These are phyloP conservation scores for Poecilia picta DNA, from an alignment of 2,797 vertebrate species.

Conservation along the genomic window DNA sequence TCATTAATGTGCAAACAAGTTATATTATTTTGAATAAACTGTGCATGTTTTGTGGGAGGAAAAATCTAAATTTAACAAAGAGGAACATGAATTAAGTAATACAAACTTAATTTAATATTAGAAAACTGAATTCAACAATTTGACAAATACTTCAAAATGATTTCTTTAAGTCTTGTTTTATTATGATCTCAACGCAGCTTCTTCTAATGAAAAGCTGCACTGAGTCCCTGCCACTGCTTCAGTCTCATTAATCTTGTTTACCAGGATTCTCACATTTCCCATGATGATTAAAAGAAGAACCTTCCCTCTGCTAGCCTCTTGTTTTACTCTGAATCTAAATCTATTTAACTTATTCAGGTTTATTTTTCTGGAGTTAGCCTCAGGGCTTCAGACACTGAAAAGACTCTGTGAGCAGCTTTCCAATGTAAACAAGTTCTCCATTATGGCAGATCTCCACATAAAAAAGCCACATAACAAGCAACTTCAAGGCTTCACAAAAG, in stretches of 20 bases:
- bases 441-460: too few species aligned
- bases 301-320: neutral
- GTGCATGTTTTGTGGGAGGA: neutral
- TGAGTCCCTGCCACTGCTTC: neutral
- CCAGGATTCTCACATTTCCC: neutral
- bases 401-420: neutral
- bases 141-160: neutral
- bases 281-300: conserved; percentile 1
- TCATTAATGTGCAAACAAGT: neutral
- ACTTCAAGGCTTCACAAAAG: neutral
- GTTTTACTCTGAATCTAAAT: neutral
- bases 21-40: neutral
- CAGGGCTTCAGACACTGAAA: neutral
- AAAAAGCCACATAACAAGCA: neutral
- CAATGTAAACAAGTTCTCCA: neutral
- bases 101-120: neutral
- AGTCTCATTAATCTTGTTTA: conserved; percentile 4
- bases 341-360: neutral
- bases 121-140: neutral
- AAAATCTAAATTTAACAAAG: neutral
- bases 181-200: neutral
- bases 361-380: neutral
- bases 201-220: neutral
- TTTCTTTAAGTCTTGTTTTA: neutral
- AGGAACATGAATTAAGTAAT: neutral